Conservation (phyloP, 92 coral and sea anemone genomes). For the Montipora capitata region DNA sequence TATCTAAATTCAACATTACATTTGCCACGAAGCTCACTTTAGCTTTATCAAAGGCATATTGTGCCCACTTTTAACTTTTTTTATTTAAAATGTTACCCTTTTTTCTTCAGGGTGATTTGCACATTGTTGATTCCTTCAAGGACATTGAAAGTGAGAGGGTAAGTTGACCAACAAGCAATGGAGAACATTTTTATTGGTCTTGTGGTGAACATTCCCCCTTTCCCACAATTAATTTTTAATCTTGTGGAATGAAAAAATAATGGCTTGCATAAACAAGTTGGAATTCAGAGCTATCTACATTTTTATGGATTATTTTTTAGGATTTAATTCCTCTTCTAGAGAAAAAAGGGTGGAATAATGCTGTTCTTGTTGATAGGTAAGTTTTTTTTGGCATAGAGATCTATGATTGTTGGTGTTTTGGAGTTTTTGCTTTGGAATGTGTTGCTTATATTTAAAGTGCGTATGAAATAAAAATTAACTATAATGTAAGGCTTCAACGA, state of each 20-base stretch:
- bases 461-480: no score
- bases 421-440: no score
- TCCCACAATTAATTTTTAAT: not conserved
- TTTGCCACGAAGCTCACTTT: no score
- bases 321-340: slow-evolving; percentile 87
- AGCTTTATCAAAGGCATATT: no score
- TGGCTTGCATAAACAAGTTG: not conserved
- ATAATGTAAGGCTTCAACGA: no score
- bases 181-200: no score
- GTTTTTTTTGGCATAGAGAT: not conserved
- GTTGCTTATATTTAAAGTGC: no score
- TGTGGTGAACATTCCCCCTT: not conserved
- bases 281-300: no score
- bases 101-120: slow-evolving; percentile 86
- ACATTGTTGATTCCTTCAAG: slow-evolving; percentile 92
- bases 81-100: not conserved
- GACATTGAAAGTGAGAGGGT: slow-evolving; percentile 87
- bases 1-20: no score
- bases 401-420: no score
- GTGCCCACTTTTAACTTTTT: not conserved
- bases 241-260: not conserved
- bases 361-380: slow-evolving; percentile 96
- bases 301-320: slow-evolving; percentile 44
- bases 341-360: slow-evolving; percentile 90
- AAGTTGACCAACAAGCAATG: not conserved